Evolutionary conservation across 2,888 invertebrate species (phyloP).

Genomic region (Ceraclea dissimilis): DNA sequence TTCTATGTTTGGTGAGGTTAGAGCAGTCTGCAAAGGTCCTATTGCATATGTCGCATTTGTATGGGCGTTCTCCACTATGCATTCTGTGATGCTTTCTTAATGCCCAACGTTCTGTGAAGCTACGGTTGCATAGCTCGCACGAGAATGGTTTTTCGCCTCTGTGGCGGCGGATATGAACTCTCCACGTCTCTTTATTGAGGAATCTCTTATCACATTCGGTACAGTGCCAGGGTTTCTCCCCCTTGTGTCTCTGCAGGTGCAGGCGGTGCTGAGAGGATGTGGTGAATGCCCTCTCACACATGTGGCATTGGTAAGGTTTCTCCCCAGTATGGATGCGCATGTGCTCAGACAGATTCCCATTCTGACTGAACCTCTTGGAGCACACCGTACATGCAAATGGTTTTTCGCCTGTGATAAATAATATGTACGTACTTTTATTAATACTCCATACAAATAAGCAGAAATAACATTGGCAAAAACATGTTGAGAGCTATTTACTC

Average conservation of each 20-base stretch:
- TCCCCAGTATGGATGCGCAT: slow-evolving; percentile 70
- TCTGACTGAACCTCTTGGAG: slow-evolving; percentile 67
- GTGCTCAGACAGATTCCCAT: slow-evolving; percentile 71
- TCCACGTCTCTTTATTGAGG: slow-evolving; percentile 53
- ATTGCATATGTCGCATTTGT: slow-evolving; percentile 61
- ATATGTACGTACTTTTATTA: not conserved
- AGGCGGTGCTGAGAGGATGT: slow-evolving; percentile 66
- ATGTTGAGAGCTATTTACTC: no score
- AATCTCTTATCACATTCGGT: slow-evolving; percentile 29
- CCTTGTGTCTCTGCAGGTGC: slow-evolving; percentile 56
- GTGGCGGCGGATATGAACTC: slow-evolving; percentile 59
- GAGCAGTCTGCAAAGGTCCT: slow-evolving; percentile 71
- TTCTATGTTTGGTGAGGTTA: slow-evolving; percentile 63
- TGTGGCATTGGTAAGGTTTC: slow-evolving; percentile 64
- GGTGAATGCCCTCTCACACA: slow-evolving; percentile 62
- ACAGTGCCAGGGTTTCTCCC: slow-evolving; percentile 51
- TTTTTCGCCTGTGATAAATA: slow-evolving; percentile 43
- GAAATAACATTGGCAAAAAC: not conserved
- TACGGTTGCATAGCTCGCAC: slow-evolving; percentile 52
- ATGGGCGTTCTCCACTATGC: slow-evolving; percentile 64
- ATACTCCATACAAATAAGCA: not conserved
- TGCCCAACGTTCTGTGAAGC: slow-evolving; percentile 59
- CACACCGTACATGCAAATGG: slow-evolving; percentile 62
- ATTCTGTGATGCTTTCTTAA: slow-evolving; percentile 56
- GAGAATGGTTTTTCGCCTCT: slow-evolving; percentile 56